Evolutionary conservation across 1,140 invertebrate species (phyloP), one percentile per base, ranked within the genome.

Genomic region (Branchinecta lindahli): DNA sequence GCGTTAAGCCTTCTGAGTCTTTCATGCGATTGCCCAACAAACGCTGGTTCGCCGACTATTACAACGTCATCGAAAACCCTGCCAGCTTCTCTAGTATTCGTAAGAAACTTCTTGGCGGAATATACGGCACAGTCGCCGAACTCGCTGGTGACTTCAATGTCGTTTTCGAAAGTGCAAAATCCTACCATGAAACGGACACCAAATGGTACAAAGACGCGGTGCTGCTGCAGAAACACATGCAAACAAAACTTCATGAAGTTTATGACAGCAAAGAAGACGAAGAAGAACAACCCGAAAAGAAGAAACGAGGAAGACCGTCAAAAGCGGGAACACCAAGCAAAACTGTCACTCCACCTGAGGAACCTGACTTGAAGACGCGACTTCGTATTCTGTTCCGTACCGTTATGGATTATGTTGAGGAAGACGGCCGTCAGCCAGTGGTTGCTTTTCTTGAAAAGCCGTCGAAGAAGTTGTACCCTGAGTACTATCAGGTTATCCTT

Each of bases 161-260:
- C n/a, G 95, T 99, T 88, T 96, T 98, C 82, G 91, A 97, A 77
- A 98, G 98, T 83, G 94, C 95, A 8, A 94, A 94, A 77, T 87
- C 88, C 74, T 98, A 96, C 78, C 98, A 98, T 78, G 80, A 89
- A 68, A 87, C 90, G 61, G 89, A 90, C 68, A 94, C 92, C 6
- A 85, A 87, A 75, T 81, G 97, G 44, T 96, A 94, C 75, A 91
- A 90, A 79, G 87, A 88, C 83, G 88, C 89, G 68, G 84, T 87
- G 3, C 87, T 86, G 76, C 79, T 92, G 20, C 89, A 91, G 78
- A 89, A 88, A 78, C 82, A 90, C 70, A 90, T 94, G 87, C 87
- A 90, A 76, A 84, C 85, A 67, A 90, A 89, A 77, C 88, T 92
- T 0, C 87, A 91, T 80, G 91, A 94, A 77, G 78, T 92, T 67